Conservation (phyloP, 2,888 invertebrate species). For the Tethea ocularis region DNA sequence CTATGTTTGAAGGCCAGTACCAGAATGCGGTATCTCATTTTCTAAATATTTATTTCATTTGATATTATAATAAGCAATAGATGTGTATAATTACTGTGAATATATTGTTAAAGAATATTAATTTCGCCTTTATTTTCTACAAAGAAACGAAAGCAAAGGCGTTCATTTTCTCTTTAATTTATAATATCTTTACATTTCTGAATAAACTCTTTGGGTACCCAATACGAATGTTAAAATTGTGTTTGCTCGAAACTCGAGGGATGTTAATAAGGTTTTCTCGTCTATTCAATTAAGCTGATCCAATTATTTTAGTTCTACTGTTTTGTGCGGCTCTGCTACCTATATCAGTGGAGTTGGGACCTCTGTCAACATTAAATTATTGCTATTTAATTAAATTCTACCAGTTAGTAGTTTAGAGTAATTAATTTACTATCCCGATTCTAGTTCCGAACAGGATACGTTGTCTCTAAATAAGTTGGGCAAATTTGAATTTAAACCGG, state of each 20-base stretch:
- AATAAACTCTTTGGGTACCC: slow-evolving; percentile 5
- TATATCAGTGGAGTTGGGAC: slow-evolving; percentile 29
- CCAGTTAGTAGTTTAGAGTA: slow-evolving; percentile 29
- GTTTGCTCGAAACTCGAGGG: slow-evolving; percentile 20
- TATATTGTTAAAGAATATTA: background rate
- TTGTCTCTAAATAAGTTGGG: slow-evolving; percentile 8
- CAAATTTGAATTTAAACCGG: background rate
- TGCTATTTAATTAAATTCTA: slow-evolving; percentile 50
- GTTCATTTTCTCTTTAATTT: background rate
- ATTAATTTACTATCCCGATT: slow-evolving; percentile 24
- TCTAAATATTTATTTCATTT: too few species aligned
- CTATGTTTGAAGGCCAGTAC: background rate
- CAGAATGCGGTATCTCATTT: too few species aligned
- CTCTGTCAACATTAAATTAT: slow-evolving; percentile 47
- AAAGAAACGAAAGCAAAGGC: background rate
- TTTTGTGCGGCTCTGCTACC: slow-evolving; percentile 28
- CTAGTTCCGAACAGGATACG: slow-evolving; percentile 16
- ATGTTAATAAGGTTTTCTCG: slow-evolving; percentile 25
- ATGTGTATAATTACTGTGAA: too few species aligned
- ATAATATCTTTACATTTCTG: slow-evolving; percentile 2
- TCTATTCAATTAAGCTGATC: slow-evolving; percentile 31
- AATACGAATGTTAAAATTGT: slow-evolving; percentile 20
- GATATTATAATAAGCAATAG: too few species aligned
- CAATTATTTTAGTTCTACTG: slow-evolving; percentile 33
- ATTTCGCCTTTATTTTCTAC: background rate